Evolutionary conservation across 2,113 vertebrate genomes (phyloP).

Genomic region (Halichoerus grypus): DNA sequence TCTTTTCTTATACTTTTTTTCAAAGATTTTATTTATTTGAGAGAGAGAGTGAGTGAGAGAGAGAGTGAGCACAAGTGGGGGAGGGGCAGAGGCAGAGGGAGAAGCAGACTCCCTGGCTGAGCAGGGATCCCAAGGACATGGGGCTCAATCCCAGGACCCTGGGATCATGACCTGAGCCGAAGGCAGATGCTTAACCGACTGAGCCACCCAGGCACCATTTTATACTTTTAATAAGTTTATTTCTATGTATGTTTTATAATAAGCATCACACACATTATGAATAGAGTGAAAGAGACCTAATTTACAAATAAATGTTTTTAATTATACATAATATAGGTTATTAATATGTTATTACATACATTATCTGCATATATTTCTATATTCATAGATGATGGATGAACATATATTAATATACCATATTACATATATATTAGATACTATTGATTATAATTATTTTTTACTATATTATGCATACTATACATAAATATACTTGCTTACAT

Average conservation of each 20-base stretch:
- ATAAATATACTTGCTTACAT: neutral
- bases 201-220: no score
- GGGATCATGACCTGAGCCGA: no score
- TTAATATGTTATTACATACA: neutral
- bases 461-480: neutral
- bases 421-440: neutral
- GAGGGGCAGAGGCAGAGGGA: no score
- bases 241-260: neutral
- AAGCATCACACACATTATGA: neutral
- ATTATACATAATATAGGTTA: neutral
- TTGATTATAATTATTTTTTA: neutral
- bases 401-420: neutral
- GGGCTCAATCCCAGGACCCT: no score
- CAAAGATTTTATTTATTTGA: no score
- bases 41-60: no score
- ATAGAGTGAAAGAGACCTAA: neutral
- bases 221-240: neutral
- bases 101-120: no score
- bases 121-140: no score
- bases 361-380: neutral
- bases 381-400: neutral
- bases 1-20: neutral
- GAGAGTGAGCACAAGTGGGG: no score
- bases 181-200: no score
- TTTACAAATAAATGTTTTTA: neutral